Evolutionary conservation across 2,888 invertebrate species (phyloP).

Genomic region (Arge pagana): DNA sequence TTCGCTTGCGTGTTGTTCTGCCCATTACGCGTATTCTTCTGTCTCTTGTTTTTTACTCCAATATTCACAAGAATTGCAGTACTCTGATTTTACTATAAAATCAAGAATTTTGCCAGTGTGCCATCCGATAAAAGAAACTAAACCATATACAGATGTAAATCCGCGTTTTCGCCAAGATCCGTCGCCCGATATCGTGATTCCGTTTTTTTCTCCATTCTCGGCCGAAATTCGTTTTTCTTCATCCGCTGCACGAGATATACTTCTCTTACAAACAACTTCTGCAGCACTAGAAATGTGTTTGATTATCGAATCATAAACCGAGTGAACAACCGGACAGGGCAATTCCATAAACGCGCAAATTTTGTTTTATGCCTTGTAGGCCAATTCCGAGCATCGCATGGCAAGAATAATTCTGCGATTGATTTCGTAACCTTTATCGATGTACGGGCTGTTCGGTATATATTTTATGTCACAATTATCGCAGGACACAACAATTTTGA

Average conservation of each 20-base stretch:
- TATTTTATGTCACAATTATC: slow-evolving; percentile 15
- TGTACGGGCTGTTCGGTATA: slow-evolving; percentile 29
- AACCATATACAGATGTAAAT: slow-evolving; percentile 22
- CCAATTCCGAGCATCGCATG: slow-evolving; percentile 34
- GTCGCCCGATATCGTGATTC: background rate
- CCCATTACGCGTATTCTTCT: slow-evolving; percentile 15
- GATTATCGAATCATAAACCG: slow-evolving; percentile 18
- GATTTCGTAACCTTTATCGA: slow-evolving; percentile 32
- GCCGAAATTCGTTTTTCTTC: no score
- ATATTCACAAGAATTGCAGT: slow-evolving; percentile 23
- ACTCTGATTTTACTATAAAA: slow-evolving; percentile 23
- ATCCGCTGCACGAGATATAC: no score
- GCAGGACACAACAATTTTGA: slow-evolving; percentile 32
- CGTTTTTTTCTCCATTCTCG: no score
- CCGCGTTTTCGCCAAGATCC: no score
- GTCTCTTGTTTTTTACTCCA: slow-evolving; percentile 8
- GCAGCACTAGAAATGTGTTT: slow-evolving; percentile 20
- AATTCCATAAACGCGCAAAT: slow-evolving; percentile 40
- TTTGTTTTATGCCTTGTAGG: slow-evolving; percentile 16
- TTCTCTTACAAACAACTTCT: no score
- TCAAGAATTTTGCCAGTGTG: slow-evolving; percentile 19
- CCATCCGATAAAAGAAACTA: slow-evolving; percentile 16
- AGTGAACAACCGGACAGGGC: slow-evolving; percentile 1
- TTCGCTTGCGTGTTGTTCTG: slow-evolving; percentile 1
- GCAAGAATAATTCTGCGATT: slow-evolving; percentile 35